Percentiles rank a stretch among this genome's conserved stretches.
Conservation (phyloP, 2,797 vertebrate genomes). For the Cuniculus paca region DNA sequence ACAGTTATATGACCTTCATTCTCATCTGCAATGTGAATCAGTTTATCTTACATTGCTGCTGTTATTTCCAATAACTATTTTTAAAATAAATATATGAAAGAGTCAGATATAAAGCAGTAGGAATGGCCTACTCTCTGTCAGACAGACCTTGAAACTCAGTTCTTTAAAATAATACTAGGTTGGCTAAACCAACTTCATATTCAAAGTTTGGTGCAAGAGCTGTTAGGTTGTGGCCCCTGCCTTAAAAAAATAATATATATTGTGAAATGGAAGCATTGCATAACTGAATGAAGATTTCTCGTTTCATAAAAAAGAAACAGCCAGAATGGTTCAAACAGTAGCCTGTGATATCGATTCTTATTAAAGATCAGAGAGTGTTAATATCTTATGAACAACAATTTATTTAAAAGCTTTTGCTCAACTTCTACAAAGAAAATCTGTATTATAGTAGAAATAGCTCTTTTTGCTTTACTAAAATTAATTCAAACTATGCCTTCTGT, state of each 20-base stretch:
- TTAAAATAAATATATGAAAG: neutral
- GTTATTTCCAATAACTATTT: neutral
- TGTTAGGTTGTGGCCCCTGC: neutral
- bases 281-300: neutral
- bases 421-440: neutral
- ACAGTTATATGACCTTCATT: neutral
- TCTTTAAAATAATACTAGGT: neutral
- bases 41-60: neutral
- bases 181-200: neutral
- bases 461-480: neutral
- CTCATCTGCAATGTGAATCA: neutral
- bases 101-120: neutral
- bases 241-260: slow-evolving; percentile 23
- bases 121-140: neutral
- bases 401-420: neutral
- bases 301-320: neutral
- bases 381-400: neutral
- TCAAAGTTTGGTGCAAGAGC: neutral
- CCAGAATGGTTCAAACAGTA: neutral
- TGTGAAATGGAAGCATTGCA: neutral
- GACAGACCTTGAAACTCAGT: neutral
- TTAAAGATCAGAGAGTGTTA: neutral
- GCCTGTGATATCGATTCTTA: neutral
- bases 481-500: neutral
- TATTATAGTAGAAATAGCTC: neutral